Evolutionary conservation across 2,888 invertebrate genomes (phyloP), one percentile per base, ranked within the genome.

Genomic region (Exocentrus adspersus): DNA sequence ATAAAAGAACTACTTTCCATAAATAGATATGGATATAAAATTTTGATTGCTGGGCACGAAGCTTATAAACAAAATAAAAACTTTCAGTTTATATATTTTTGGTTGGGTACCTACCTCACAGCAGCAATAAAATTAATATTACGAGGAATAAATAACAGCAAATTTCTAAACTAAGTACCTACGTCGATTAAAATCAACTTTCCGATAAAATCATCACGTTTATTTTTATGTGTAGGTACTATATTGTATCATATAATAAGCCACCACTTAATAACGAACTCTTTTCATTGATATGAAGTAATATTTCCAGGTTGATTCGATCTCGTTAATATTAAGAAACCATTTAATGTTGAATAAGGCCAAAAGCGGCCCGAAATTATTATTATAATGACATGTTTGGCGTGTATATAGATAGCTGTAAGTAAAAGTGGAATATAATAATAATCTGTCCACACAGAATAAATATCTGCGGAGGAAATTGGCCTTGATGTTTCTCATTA

Each of bases 321-420:
- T 67, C 67, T 69, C 65, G 67, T 69, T 67, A 65, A 60, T 57
- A 63, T 70, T 62, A 68, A 46, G 65, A 45, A 58, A 59, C 57
- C 59, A 61, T 69, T 70, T 67, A 67, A 67, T 56, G 51, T 58
- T 65, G 69, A 69, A 67, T 67, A 62, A 64, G 64, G 56, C 65
- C 51, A 64, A 69, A 70, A 68, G 59, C 58, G 59, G 60, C 60
- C 59, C 61, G 65, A 62, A 65, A 65, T 70, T 67, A 64, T 69
- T 67, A 64, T 61, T 63, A 57, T 70, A 70, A 70, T 70, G 64
- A 70, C 67, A 69, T 60, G 68, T 65, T 69, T 60, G 58, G 52
- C 45, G 48, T 37, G 64, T 61, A 66, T n/a, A n/a, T 20, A 30
- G 51, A 37, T 12, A 60, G 68, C 60, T 53, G 60, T 67, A 60